Base-by-base conservation (phyloP, 2,888 invertebrate genomes). In the Aphodius sticticus region DNA sequence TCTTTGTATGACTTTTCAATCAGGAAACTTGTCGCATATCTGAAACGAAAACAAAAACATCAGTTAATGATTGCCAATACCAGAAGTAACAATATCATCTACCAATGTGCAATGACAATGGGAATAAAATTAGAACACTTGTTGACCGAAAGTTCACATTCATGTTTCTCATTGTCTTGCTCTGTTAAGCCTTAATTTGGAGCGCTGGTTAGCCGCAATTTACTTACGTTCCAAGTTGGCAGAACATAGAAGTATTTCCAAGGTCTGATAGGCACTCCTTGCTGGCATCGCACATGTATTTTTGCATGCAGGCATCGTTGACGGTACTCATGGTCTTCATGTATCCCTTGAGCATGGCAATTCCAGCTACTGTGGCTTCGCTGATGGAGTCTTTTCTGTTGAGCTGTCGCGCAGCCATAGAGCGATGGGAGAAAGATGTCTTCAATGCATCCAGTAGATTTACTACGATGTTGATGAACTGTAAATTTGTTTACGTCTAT, bases 401-500 rank as follows among this genome's bases (percentile, higher is more conserved):
- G 86, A 96, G 91, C 77, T 95, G 96, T 80, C 97, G 93, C 69
- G 97, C 96, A 12, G 94, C 92, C 86, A 97, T 89, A 16, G 97
- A 96, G 85, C 97, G 94, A 89, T 97, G 97, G 38, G 97, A 96
- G 92, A 97, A 96, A 69, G 97, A 97, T 37, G 96, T 96, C 90
- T 97, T 97, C 87, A 97, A 90, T 79, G 97, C 97, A 87, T 97
- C 97, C 91, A 97, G 90, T 72, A 97, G 93, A 89, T 96, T 96
- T 87, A 97, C 94, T 78, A 97, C 95, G 91, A 97, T 96, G 92
- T 95, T 96, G 91, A 97, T 96, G 91, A 97, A 96, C 97, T 97
- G 91, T 26, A 72, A 72, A 72, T 5, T 14, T 72, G 6, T 7
- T 16, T 36, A 14, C 16, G 26, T 72, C 6, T 6, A 72, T 15